Percentiles rank a stretch among this genome's conserved stretches.
These are phyloP conservation scores for Oreochromis niloticus DNA, from an alignment of 2,113 vertebrate genomes.

Conservation along the genomic window DNA sequence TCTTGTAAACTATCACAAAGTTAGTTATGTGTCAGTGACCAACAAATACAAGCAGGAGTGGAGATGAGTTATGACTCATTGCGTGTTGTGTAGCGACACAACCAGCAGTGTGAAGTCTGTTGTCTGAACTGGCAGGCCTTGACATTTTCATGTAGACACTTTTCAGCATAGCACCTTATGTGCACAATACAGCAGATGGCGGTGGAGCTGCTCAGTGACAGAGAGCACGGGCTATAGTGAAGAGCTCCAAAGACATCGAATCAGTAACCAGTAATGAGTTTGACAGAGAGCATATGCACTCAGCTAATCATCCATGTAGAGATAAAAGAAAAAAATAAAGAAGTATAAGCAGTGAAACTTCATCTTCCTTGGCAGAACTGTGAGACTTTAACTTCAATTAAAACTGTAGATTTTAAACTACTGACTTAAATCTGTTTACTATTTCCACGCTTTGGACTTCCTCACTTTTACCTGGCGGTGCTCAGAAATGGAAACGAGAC, in stretches of 20 bases:
- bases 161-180: not conserved
- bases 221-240: not conserved
- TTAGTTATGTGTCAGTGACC: not conserved
- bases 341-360: not conserved
- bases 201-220: not conserved
- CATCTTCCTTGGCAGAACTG: not conserved
- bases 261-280: not conserved
- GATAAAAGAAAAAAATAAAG: not conserved
- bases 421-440: not conserved
- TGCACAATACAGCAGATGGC: slow-evolving; percentile 6
- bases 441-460: not conserved
- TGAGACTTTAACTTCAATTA: not conserved
- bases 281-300: not conserved
- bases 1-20: not conserved
- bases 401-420: not conserved
- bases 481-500: not conserved
- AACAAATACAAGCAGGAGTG: not conserved
- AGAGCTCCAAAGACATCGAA: not conserved
- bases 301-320: not conserved
- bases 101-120: not conserved
- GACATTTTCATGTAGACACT: not conserved
- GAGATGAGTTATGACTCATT: not conserved
- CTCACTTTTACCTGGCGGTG: not conserved
- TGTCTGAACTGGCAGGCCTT: not conserved
- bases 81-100: not conserved